Percentiles rank a stretch among this genome's conserved stretches.
phyloP scores from a whole-genome alignment of 1,140 invertebrate genomes.

The Ostrea edulis region DNA sequence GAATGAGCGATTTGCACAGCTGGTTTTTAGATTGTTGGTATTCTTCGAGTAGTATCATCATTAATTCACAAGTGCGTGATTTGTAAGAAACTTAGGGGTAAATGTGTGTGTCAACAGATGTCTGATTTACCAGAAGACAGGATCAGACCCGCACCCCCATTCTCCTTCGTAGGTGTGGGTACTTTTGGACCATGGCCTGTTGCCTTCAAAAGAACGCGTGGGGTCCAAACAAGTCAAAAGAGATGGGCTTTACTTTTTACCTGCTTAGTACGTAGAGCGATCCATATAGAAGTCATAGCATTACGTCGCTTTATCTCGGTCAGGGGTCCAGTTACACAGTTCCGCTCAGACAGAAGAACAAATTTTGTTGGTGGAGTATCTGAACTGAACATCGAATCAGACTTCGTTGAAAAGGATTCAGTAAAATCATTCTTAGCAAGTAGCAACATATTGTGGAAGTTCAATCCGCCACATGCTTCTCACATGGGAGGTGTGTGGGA shows the following conservation, averaged over 20 bases:
- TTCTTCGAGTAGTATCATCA: constrained; percentile 48
- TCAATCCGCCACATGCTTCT: constrained; percentile 49
- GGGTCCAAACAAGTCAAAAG: constrained; percentile 41
- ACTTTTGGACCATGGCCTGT: constrained; percentile 48
- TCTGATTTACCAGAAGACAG: constrained; percentile 53
- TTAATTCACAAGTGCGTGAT: constrained; percentile 52
- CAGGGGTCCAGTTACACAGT: constrained; percentile 50
- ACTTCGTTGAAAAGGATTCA: not conserved
- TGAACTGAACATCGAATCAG: not conserved
- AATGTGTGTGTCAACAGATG: constrained; percentile 21
- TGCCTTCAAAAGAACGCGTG: constrained; percentile 28
- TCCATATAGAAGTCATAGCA: constrained; percentile 44
- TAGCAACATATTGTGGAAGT: not conserved
- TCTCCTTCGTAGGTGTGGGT: constrained; percentile 49
- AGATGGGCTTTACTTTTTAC: constrained; percentile 59
- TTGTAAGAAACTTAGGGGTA: constrained; percentile 47
- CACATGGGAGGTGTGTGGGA: not conserved
- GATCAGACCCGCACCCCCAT: constrained; percentile 33
- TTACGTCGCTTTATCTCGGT: constrained; percentile 52
- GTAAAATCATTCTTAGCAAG: not conserved
- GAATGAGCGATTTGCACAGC: constrained; percentile 52
- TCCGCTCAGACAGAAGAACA: constrained; percentile 67
- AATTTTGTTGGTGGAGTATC: constrained; percentile 61
- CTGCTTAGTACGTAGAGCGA: constrained; percentile 45
- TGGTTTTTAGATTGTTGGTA: constrained; percentile 63